Conservation (phyloP, 2,113 vertebrate species). For the Rhombomys opimus region DNA sequence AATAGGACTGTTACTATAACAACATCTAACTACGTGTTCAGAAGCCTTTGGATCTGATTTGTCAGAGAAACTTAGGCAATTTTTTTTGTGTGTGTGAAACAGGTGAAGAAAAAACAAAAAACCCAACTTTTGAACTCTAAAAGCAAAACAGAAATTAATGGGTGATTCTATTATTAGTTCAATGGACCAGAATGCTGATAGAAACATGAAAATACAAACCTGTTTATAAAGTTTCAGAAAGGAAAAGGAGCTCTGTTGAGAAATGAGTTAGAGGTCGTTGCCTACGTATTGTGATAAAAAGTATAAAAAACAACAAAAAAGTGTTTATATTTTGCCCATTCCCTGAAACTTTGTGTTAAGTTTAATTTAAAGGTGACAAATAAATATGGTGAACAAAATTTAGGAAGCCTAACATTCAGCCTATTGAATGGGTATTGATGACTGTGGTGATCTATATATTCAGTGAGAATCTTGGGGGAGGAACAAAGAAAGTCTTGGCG, state of each 20-base stretch:
- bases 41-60: neutral
- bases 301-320: neutral
- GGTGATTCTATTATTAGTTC: neutral
- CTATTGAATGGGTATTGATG: neutral
- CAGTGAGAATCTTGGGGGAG: neutral
- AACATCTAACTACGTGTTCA: neutral
- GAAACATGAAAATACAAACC: neutral
- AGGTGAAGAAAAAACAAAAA: neutral
- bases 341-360: neutral
- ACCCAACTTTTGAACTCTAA: neutral
- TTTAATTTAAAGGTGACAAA: neutral
- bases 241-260: neutral
- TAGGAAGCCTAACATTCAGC: neutral
- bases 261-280: neutral
- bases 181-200: neutral
- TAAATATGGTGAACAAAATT: neutral
- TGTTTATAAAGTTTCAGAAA: neutral
- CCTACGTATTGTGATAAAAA: neutral
- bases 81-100: neutral
- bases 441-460: neutral
- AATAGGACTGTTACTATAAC: neutral
- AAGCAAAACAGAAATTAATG: neutral
- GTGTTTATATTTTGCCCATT: neutral
- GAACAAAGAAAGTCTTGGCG: neutral
- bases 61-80: neutral